These are phyloP conservation scores for Leptothorax acervorum DNA, from an alignment of 2,888 invertebrate genomes.

Conservation along the genomic window DNA sequence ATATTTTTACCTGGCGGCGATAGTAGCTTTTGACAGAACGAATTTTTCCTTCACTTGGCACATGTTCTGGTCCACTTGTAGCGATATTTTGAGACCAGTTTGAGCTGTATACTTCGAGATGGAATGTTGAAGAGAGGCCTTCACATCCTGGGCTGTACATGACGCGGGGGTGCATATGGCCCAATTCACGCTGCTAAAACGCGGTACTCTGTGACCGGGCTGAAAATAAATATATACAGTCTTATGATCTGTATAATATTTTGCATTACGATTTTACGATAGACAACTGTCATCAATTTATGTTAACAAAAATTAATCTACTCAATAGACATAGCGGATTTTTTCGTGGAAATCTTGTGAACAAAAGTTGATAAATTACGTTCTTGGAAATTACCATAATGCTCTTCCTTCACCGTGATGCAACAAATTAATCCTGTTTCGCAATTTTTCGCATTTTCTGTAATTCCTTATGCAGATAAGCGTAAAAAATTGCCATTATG, in stretches of 20 bases:
- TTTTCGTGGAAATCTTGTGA: not conserved
- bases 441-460: not conserved
- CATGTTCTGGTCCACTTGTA: conserved; percentile 88
- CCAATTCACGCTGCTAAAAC: conserved; percentile 90
- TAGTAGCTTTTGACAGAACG: conserved; percentile 85
- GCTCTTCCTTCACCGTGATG: not conserved
- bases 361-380: not conserved
- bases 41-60: conserved; percentile 86
- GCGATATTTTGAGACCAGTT: conserved; percentile 87
- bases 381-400: not conserved
- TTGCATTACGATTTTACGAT: not conserved
- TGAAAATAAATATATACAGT: conserved; percentile 79
- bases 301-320: not conserved
- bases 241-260: not conserved
- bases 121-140: conserved; percentile 86
- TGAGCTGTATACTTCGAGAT: conserved; percentile 86
- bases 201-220: conserved; percentile 91
- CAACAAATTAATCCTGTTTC: not conserved
- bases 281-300: not conserved
- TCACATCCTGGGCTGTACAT: conserved; percentile 88
- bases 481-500: not conserved
- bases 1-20: conserved; percentile 86
- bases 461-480: not conserved
- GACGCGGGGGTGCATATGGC: conserved; percentile 89
- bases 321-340: not conserved